Percentiles rank a stretch among this genome's conserved stretches.
phyloP scores from a whole-genome alignment of 1,140 invertebrate species.

The Pogonomyrmex californicus region DNA sequence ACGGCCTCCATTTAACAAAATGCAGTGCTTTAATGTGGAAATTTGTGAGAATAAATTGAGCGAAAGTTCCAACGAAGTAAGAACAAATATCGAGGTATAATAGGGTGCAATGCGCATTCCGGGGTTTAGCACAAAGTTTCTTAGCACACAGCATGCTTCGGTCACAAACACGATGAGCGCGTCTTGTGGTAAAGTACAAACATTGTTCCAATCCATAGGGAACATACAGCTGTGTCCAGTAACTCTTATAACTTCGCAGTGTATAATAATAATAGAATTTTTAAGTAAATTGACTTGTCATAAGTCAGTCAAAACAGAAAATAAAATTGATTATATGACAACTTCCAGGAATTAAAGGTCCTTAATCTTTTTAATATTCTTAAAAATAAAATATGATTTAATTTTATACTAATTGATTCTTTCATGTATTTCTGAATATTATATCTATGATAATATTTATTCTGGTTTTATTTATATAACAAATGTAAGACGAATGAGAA shows the following conservation, averaged over 20 bases:
- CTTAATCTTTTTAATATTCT: neutral
- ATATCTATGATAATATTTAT: neutral
- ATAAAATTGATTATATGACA: neutral
- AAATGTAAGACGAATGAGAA: neutral
- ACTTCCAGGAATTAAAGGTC: neutral
- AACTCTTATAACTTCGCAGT: neutral
- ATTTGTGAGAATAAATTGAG: slow-evolving; percentile 24
- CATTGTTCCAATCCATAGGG: slow-evolving; percentile 7
- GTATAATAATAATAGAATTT: slow-evolving; percentile 6
- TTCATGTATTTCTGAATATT: neutral
- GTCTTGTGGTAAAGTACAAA: slow-evolving; percentile 47
- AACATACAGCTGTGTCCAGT: neutral
- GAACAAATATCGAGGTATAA: slow-evolving; percentile 43
- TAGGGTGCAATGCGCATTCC: neutral
- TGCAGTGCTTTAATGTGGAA: neutral
- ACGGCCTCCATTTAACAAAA: neutral
- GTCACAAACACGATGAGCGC: neutral
- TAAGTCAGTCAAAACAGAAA: neutral
- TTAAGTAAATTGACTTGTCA: neutral
- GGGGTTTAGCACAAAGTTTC: slow-evolving; percentile 41
- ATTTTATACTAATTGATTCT: neutral
- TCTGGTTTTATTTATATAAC: slow-evolving; percentile 10
- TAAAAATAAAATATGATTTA: neutral
- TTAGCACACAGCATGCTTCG: neutral
- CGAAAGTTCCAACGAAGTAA: neutral